Evolutionary conservation across 2,797 vertebrate species (phyloP).

Genomic region (Calcarius lapponicus): DNA sequence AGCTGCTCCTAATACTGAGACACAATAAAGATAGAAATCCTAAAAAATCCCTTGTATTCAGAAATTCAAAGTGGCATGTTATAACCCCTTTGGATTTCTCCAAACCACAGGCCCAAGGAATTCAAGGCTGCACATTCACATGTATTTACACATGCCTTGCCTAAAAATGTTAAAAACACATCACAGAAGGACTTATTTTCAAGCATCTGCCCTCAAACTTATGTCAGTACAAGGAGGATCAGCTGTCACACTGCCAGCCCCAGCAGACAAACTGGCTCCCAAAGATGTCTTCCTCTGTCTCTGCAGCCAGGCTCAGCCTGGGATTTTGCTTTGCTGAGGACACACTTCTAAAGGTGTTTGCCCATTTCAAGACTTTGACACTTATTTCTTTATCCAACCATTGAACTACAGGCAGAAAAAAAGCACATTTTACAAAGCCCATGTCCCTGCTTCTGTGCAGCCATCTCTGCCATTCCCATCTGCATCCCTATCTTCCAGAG

Average conservation of each 20-base stretch:
- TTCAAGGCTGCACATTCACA: not conserved
- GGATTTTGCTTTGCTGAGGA: not conserved
- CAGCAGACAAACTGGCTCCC: conserved; percentile 33
- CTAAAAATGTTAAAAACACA: conserved; percentile 41
- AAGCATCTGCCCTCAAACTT: conserved; percentile 30
- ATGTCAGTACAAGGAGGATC: not conserved
- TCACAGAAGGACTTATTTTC: not conserved
- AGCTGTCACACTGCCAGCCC: not conserved
- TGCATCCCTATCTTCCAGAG: not conserved
- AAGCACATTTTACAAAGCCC: not conserved
- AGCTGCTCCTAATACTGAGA: conserved; percentile 43
- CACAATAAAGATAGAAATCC: conserved; percentile 36
- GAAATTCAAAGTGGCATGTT: conserved; percentile 30
- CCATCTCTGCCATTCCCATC: not conserved
- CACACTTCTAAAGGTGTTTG: not conserved
- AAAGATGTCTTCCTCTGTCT: not conserved
- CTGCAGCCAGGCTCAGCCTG: not conserved
- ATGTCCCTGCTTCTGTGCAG: not conserved
- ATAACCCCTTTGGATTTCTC: conserved; percentile 14
- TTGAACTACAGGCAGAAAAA: not conserved
- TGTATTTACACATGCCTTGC: not conserved
- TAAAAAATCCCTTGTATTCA: conserved; percentile 47
- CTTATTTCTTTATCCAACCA: not conserved
- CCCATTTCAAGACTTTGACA: not conserved
- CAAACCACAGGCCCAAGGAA: conserved; percentile 44